phyloP scores from a whole-genome alignment of 1,140 invertebrate genomes.

The Caligus rogercresseyi region DNA sequence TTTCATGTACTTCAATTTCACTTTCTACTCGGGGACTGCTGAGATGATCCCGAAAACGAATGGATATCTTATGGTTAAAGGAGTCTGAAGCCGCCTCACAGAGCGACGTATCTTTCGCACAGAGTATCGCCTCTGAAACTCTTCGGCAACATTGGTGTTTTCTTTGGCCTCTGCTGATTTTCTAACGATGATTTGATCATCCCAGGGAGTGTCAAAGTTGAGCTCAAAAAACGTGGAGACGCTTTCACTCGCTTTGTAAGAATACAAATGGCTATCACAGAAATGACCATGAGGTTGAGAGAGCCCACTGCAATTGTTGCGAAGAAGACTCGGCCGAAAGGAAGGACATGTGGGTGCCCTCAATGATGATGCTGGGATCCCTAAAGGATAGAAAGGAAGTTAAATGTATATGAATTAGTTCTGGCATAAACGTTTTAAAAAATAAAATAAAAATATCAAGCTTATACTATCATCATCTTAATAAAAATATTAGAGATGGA shows the following conservation, averaged over 20 bases:
- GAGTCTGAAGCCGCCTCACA: not conserved
- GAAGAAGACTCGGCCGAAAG: not conserved
- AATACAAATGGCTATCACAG: not conserved
- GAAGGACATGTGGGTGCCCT: not conserved
- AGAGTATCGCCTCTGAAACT: not conserved
- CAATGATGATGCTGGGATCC: not conserved
- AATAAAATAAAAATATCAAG: no score
- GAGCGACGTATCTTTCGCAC: not conserved
- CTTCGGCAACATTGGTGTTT: not conserved
- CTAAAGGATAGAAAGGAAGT: no score
- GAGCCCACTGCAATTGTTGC: not conserved
- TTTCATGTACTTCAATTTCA: no score
- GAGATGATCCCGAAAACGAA: not conserved
- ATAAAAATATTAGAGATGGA: no score
- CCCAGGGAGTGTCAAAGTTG: not conserved
- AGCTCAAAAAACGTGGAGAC: not conserved
- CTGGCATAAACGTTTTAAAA: no score
- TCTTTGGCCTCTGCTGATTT: not conserved
- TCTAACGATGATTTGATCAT: not conserved
- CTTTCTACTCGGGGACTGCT: no score
- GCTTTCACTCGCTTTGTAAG: not conserved
- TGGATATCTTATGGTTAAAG: not conserved
- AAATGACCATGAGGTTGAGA: not conserved
- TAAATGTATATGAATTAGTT: no score
- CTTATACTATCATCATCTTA: no score